Base-by-base conservation (phyloP, 1,140 invertebrate genomes). In the Halictus rubicundus region DNA sequence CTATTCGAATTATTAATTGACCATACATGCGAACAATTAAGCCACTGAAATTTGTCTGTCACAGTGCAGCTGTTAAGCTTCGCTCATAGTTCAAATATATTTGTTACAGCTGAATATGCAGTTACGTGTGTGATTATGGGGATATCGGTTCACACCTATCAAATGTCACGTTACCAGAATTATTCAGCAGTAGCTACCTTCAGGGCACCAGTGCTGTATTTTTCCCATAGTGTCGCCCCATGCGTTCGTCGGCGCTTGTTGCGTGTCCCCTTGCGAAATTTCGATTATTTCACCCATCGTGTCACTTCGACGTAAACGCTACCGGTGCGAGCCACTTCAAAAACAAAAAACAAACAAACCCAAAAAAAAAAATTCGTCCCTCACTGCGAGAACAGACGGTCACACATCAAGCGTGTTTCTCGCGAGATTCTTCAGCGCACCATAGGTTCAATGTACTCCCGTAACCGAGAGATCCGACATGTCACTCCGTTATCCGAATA, bases 151-250 rank as follows among this genome's bases (percentile, higher is more conserved):
- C 21, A 21, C 25, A 42, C n/a, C 64, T 68, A 8, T 68, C n/a
- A 19, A 42, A n/a, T 25, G 60, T 25, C 49, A 39, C 19, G 12
- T 37, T 71, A 71, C n/a, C 54, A 72, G 42, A 60, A 79, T 68
- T 68, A 66, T 65, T 54, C 68, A 77, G 25, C 57, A 61, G 80
- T 60, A 52, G 42, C 37, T 91, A 92, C 92, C 91, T 93, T 92
- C 91, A 42, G 92, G 92, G 80, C 88, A 88, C 92, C 91, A 92
- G 77, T 92, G 90, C 75, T 92, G 91, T 77, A 92, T 93, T 73
- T 90, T 91, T 21, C 89, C 89, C 91, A 92, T 92, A 14, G 88
- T 92, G 78, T 91, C 89, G 25, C 60, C 84, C 86, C 86, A 90
- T 65, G 87, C 88, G 64, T 92, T 90, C 64, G 32, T 32, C 65